These are phyloP conservation scores for Gambelia wislizenii DNA, from an alignment of 2,797 vertebrate species.

Conservation along the genomic window DNA sequence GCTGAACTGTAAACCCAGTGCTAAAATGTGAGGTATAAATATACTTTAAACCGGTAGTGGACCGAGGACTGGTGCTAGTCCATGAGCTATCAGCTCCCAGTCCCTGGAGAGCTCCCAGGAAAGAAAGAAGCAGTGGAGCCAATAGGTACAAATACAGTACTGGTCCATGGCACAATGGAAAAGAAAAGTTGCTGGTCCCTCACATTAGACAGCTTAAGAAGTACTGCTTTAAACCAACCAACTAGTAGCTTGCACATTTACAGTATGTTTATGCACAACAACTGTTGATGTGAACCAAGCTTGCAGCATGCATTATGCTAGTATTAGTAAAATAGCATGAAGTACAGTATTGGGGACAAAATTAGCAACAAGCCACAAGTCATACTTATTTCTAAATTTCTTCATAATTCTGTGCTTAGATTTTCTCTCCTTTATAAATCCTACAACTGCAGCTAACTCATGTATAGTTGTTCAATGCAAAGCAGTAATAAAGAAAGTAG, in stretches of 20 bases:
- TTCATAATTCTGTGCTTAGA: neutral
- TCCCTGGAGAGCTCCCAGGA: too few relatives aligned
- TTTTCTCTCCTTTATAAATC: neutral
- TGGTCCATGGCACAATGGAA: too few relatives aligned
- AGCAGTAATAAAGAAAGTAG: neutral
- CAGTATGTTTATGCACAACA: neutral
- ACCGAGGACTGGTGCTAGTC: too few relatives aligned
- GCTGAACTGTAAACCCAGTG: neutral
- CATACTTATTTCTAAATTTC: neutral
- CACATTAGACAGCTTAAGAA: too few relatives aligned
- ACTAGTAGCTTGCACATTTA: too few relatives aligned
- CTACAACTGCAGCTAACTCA: fast-evolving
- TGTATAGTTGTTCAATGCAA: fast-evolving
- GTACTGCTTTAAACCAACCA: too few relatives aligned
- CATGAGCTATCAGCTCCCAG: too few relatives aligned
- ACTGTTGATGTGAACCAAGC: neutral
- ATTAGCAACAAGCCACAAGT: fast-evolving
- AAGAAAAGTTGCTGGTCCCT: too few relatives aligned
- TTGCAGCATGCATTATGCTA: neutral
- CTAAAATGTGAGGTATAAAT: too few relatives aligned
- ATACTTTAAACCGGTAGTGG: too few relatives aligned
- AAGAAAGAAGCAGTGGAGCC: too few relatives aligned
- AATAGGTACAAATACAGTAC: too few relatives aligned
- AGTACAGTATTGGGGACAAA: fast-evolving
- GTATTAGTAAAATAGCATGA: neutral